These are phyloP conservation scores for Spizella passerina DNA, from an alignment of 2,797 vertebrate genomes.

Conservation along the genomic window DNA sequence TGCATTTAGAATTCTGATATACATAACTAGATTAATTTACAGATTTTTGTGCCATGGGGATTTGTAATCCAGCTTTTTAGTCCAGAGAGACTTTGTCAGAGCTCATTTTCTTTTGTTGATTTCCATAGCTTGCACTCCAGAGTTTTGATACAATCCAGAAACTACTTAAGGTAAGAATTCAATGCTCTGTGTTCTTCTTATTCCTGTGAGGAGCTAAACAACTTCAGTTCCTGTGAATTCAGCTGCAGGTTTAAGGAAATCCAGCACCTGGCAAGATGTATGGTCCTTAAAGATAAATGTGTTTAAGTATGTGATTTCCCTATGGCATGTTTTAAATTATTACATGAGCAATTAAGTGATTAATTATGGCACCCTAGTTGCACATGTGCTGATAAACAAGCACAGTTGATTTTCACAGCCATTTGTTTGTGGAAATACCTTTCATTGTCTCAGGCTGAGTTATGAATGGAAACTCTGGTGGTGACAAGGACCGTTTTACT, in stretches of 20 bases:
- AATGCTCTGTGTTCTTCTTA: neutral
- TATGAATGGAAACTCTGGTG: slow-evolving; percentile 1
- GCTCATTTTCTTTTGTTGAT: slow-evolving; percentile 21
- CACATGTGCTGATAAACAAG: neutral
- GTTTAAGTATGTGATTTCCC: neutral
- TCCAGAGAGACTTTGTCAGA: neutral
- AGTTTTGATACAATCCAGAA: slow-evolving; percentile 92
- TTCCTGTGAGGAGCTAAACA: neutral
- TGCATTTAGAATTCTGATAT: neutral
- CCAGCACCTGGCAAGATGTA: neutral
- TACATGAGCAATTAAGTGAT: slow-evolving; percentile 15
- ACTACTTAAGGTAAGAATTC: slow-evolving; percentile 88
- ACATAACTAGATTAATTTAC: neutral
- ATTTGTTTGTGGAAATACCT: neutral
- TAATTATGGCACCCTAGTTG: neutral
- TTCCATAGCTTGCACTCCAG: slow-evolving; percentile 88
- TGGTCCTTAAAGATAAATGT: slow-evolving; percentile 1
- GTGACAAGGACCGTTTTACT: neutral
- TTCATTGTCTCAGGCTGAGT: neutral
- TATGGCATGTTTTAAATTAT: slow-evolving; percentile 7
- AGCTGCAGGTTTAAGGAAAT: neutral
- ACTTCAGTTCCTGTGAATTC: neutral
- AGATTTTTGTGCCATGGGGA: neutral
- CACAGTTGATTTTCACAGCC: neutral
- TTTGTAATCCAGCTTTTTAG: neutral